Percentiles rank a stretch among this genome's conserved stretches.
Evolutionary conservation across 30 jellyfish, hydroid and myxozoan species (phyloP).

Genomic region (Pelagia noctiluca): DNA sequence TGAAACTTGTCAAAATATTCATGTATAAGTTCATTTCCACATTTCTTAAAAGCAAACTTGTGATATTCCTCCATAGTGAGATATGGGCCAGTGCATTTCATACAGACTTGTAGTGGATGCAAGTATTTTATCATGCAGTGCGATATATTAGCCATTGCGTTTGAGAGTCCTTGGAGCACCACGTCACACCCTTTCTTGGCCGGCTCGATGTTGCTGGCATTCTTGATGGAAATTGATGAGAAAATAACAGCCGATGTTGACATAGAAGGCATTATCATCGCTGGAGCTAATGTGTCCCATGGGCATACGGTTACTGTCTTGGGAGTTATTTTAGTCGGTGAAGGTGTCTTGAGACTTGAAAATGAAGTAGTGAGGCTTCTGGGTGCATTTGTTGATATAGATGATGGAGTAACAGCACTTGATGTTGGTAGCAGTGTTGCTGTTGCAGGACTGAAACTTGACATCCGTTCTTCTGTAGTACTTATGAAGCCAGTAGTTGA

Average conservation of each 20-base stretch:
- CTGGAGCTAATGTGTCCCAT: constrained; percentile 47
- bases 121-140: constrained; percentile 55
- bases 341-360: not conserved
- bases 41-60: constrained; percentile 31
- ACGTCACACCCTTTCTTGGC: constrained; percentile 70
- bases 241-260: not conserved
- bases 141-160: constrained; percentile 79
- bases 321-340: not conserved
- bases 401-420: not conserved
- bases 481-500: too few relatives aligned
- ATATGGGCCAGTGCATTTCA: constrained; percentile 64
- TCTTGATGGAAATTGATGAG: constrained; percentile 3
- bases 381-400: too few relatives aligned
- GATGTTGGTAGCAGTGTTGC: constrained; percentile 9
- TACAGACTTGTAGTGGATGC: constrained; percentile 83
- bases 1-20: constrained; percentile 82
- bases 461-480: too few relatives aligned
- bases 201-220: constrained; percentile 56
- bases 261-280: not conserved
- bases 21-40: constrained; percentile 63
- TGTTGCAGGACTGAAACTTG: not conserved
- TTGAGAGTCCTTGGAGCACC: constrained; percentile 59
- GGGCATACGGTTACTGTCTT: constrained; percentile 48
- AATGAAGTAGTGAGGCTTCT: too few relatives aligned
- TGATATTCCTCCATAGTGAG: constrained; percentile 49